These are phyloP conservation scores for Anser brachyrhynchus DNA, from an alignment of 2,113 vertebrate genomes.

Conservation along the genomic window DNA sequence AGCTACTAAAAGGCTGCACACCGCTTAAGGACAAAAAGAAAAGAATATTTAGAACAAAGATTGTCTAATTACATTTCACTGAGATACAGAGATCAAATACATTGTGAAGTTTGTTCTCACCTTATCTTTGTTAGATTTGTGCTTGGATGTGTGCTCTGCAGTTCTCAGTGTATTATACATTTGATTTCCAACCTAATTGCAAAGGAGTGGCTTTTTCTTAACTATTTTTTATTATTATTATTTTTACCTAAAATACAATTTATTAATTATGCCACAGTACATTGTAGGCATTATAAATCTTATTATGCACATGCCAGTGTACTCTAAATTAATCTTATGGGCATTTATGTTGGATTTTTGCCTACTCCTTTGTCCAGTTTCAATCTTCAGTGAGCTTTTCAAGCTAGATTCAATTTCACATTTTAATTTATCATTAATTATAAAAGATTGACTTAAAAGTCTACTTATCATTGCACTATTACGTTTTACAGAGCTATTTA, in stretches of 20 bases:
- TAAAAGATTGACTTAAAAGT: neutral
- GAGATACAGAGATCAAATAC: neutral
- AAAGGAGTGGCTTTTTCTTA: neutral
- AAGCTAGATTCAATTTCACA: neutral
- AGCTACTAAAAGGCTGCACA: neutral
- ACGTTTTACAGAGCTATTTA: neutral
- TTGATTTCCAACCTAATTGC: neutral
- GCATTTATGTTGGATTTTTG: neutral
- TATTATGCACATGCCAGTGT: neutral
- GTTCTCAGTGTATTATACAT: neutral
- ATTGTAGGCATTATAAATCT: neutral
- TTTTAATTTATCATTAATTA: neutral
- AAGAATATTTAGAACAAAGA: neutral
- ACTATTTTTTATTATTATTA: neutral
- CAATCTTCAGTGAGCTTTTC: neutral
- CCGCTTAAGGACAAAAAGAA: neutral
- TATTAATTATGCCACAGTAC: neutral
- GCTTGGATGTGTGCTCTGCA: neutral
- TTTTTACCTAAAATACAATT: neutral
- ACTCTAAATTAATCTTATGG: slow-evolving; percentile 1
- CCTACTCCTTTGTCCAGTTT: neutral
- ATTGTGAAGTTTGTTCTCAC: neutral
- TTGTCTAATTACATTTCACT: neutral
- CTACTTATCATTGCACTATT: neutral
- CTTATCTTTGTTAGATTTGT: neutral